These are phyloP conservation scores for Clarias macrocephalus DNA, from an alignment of 2,113 vertebrate species.

Conservation along the genomic window DNA sequence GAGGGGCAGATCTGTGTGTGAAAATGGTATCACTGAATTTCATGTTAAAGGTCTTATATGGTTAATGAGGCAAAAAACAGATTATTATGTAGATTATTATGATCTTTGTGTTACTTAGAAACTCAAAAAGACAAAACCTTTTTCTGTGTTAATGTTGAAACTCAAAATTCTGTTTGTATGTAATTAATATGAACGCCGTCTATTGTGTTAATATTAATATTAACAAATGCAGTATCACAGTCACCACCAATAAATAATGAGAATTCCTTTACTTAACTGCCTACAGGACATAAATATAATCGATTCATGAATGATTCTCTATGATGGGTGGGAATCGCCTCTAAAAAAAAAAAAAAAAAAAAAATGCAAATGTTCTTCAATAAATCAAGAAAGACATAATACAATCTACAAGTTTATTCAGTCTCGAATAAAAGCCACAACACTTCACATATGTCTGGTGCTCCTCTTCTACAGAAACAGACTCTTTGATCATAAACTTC, in stretches of 20 bases:
- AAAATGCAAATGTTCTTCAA: too few species aligned
- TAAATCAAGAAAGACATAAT: not conserved
- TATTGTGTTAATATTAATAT: not conserved
- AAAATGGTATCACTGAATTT: too few species aligned
- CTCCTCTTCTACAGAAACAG: not conserved
- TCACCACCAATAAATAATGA: not conserved
- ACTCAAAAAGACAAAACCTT: too few species aligned
- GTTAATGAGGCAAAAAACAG: too few species aligned
- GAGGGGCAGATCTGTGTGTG: too few species aligned
- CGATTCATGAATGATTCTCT: not conserved
- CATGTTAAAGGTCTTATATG: too few species aligned
- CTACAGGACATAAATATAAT: not conserved
- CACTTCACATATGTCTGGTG: not conserved
- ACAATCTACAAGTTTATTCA: not conserved
- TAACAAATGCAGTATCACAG: not conserved
- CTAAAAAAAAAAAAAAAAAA: not conserved
- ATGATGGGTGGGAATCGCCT: not conserved
- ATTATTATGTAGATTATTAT: not conserved
- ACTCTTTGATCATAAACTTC: constrained; percentile 16
- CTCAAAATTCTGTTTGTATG: not conserved
- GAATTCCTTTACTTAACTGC: not conserved
- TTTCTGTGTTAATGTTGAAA: too few species aligned
- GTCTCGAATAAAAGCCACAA: not conserved
- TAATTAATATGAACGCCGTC: not conserved
- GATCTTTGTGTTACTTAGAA: too few species aligned